A percentile compares a stretch with the other conserved stretches of the same genome.
Evolutionary conservation across 2,113 vertebrate genomes (phyloP).

Genomic region (Oceanodroma tethys): DNA sequence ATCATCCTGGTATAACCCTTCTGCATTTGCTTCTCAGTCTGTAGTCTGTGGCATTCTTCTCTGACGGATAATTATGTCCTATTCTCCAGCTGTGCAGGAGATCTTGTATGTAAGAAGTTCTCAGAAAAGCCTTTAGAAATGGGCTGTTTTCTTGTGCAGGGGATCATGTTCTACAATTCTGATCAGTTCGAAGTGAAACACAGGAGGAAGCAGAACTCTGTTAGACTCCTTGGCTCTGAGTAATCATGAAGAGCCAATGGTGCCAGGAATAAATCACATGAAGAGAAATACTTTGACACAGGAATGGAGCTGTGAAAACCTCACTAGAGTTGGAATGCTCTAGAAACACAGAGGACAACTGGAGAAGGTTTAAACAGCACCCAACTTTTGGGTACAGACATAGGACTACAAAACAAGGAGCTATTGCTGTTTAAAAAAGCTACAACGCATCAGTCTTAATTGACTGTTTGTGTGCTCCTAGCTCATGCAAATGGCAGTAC

Average conservation of each 20-base stretch:
- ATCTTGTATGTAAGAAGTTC: background rate
- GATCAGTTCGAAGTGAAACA: background rate
- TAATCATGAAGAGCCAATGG: background rate
- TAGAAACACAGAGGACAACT: background rate
- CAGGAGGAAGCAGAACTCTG: background rate
- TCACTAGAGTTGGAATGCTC: background rate
- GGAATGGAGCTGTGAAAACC: background rate
- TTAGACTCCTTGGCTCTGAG: constrained; percentile 11
- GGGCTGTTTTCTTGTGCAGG: background rate
- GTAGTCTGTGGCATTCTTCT: background rate
- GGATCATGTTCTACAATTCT: background rate
- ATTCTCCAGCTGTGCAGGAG: background rate
- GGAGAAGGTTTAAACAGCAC: background rate
- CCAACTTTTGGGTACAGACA: background rate
- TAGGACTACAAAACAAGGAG: background rate
- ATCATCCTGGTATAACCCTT: background rate
- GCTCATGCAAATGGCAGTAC: background rate
- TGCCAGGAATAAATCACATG: constrained; percentile 23
- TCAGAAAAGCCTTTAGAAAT: background rate
- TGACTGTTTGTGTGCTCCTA: background rate
- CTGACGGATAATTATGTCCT: background rate
- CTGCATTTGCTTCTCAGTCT: background rate
- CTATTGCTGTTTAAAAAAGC: background rate
- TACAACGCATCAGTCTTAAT: background rate
- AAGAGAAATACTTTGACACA: background rate